Base-by-base conservation (phyloP, 2,888 invertebrate genomes). In the Argyresthia goedartella region DNA sequence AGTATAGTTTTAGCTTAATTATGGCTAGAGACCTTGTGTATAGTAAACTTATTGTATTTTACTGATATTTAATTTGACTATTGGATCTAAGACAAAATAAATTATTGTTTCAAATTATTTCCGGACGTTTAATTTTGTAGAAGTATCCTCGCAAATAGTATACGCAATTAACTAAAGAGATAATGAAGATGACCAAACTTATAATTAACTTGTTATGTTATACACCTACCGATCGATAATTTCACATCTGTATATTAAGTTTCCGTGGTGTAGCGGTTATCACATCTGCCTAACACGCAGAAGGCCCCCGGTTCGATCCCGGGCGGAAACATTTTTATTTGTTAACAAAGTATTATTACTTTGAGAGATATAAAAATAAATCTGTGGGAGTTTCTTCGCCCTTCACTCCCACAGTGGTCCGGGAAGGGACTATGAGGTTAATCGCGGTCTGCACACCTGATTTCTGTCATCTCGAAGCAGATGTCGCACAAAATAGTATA, bases 251-350 rank as follows among this genome's bases (percentile, higher is more conserved):
- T 16, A 0, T 0, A 2, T 1, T 45, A 3, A n/a, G 89, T 89
- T 90, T 90, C 88, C 89, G 90, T 90, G 90, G 90, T 90, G 90
- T 90, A 91, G 91, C 89, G 91, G 91, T 91, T 91, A 91, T 91
- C 91, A 91, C 91, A 90, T 90, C 90, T 89, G 90, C 90, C 89
- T 90, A 90, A 61, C 61, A 61, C 61, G 61, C 61, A 59, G 61
- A 61, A 61, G 61, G 61, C 56, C 61, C 61, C 61, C 61, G 60
- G 61, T 61, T 61, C 61, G 61, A 61, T 60, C 61, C 60, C 61
- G 60, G 62, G 59, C 60, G 59, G 62, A 62, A 62, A 62, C 62
- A 63, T 58, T 55, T 51, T 50, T n/a, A n/a, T 59, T 60, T 53
- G 35, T 52, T 15, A 53, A 54, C 49, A 54, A 15, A 39, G 15